Evolutionary conservation across 1,140 invertebrate species (phyloP), one percentile per base, ranked within the genome.

Genomic region (Aphaenogaster rudis): DNA sequence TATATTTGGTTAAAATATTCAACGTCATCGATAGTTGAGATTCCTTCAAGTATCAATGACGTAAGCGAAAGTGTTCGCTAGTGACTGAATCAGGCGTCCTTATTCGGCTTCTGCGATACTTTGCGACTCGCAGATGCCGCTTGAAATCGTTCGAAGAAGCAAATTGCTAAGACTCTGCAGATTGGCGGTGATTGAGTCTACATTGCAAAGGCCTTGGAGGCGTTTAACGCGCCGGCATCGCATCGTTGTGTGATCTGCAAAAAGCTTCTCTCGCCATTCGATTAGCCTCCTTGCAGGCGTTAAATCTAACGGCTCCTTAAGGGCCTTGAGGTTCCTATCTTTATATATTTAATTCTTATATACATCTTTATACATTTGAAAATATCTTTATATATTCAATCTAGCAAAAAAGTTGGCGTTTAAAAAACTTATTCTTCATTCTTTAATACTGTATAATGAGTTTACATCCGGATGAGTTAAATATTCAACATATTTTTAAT

Each of bases 151-250:
- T 17, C 54, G 67, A 90, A 59, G 92, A 92, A 86, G 87, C 89
- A 90, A 90, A 90, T 91, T 92, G 86, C 77, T 87, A 87, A 91
- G 86, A 91, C 88, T 71, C 66, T 86, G 91, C 92, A 93, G 90
- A 94, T 94, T 93, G 91, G 69, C 82, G 81, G 90, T 93, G 93
- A 94, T 94, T 94, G 92, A 88, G 88, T 85, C 85, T 93, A 93
- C 88, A 94, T 94, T 94, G 72, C 86, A 91, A 93, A 94, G 93
- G 48, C 93, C 93, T 94, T 94, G 93, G 8, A 92, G 87, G 82
- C 89, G 80, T 64, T 87, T 71, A 86, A 84, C 90, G 72, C 79
- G 71, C 54, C 57, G 80, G 85, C 42, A 82, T 86, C 76, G 82
- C 67, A 45, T 79, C 81, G 63, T 76, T 88, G 71, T 59, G n/a